Percentiles rank a stretch among this genome's conserved stretches.
phyloP scores from a whole-genome alignment of 2,113 vertebrate genomes.

The Lophius piscatorius region DNA sequence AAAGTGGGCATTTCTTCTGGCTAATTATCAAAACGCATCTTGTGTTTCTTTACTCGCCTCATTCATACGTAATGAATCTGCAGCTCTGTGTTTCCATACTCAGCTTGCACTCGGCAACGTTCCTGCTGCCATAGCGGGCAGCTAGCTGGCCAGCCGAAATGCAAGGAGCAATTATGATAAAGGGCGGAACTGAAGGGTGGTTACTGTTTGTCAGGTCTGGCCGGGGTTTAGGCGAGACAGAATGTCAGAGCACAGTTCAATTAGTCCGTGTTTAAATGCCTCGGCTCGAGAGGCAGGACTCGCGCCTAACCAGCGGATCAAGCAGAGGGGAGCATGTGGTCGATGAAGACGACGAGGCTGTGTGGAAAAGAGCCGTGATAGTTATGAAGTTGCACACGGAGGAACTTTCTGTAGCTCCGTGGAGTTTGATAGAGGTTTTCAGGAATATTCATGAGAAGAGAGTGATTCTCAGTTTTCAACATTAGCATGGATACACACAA shows the following conservation, averaged over 20 bases:
- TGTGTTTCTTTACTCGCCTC: conserved; percentile 37
- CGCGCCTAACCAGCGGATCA: conserved; percentile 55
- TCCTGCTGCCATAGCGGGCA: background rate
- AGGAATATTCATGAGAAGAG: conserved; percentile 45
- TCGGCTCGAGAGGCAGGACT: conserved; percentile 52
- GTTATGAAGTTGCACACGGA: conserved; percentile 41
- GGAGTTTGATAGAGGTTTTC: conserved; percentile 19
- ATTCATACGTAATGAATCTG: conserved; percentile 32
- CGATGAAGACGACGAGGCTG: conserved; percentile 12
- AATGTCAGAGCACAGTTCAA: conserved; percentile 70
- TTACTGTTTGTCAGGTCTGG: conserved; percentile 56
- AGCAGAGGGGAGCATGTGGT: conserved; percentile 47
- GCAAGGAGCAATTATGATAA: conserved; percentile 62
- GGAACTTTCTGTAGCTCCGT: background rate
- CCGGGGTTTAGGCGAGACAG: conserved; percentile 30
- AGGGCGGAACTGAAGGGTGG: conserved; percentile 52
- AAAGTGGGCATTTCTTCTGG: conserved; percentile 15
- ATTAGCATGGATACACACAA: no score
- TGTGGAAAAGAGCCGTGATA: conserved; percentile 2
- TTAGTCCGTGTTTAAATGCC: conserved; percentile 61
- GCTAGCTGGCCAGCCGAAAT: conserved; percentile 11
- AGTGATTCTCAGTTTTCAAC: no score
- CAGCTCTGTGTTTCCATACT: conserved; percentile 31
- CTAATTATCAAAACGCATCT: conserved; percentile 51
- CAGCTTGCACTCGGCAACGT: conserved; percentile 7